Percentiles rank a stretch among this genome's conserved stretches.
Conservation (phyloP, 2,797 vertebrate genomes). For the Phoeniculus purpureus region DNA sequence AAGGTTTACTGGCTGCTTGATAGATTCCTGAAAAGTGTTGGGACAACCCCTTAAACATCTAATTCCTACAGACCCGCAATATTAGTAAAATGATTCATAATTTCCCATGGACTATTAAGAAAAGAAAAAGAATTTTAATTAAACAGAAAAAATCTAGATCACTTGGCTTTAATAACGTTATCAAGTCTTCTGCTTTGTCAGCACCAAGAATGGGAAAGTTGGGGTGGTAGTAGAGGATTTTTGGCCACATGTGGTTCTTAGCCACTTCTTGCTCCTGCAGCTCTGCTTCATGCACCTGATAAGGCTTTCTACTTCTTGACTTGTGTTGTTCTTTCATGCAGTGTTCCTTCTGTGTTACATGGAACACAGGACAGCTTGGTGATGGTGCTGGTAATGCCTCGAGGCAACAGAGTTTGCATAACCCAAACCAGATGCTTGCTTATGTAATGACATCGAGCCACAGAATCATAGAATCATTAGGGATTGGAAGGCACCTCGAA, state of each 20-base stretch:
- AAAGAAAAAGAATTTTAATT: background rate
- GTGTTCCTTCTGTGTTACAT: rapidly evolving
- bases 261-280: background rate
- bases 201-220: rapidly evolving
- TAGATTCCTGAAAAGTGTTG: background rate
- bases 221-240: background rate
- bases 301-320: background rate
- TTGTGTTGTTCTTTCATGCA: rapidly evolving
- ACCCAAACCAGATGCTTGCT: background rate
- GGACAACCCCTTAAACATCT: background rate
- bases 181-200: rapidly evolving
- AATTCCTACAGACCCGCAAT: background rate
- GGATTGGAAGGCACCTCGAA: too few relatives aligned
- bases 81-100: background rate
- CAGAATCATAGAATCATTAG: too few relatives aligned
- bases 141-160: background rate
- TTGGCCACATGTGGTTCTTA: background rate
- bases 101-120: background rate
- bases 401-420: background rate
- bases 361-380: background rate
- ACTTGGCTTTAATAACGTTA: background rate
- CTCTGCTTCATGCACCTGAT: background rate
- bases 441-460: too few relatives aligned
- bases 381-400: background rate
- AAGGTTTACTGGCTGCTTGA: background rate